Conservation (phyloP, 1,140 invertebrate species). For the Leptonema lineaticorne region DNA sequence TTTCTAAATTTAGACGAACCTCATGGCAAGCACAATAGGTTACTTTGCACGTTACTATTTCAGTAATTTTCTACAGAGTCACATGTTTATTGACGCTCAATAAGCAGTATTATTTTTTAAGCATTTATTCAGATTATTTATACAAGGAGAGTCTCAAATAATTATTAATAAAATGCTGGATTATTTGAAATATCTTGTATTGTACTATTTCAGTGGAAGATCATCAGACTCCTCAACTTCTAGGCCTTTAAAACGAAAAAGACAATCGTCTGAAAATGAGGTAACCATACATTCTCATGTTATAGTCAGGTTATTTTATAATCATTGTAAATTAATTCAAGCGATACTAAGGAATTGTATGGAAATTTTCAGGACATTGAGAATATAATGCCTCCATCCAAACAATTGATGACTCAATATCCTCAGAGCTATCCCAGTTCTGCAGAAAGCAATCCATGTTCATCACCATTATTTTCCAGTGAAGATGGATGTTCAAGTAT, state of each 20-base stretch:
- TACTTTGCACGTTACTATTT: neutral
- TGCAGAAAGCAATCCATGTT: neutral
- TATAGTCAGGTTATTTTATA: neutral
- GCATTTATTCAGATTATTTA: too few species aligned
- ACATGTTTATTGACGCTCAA: too few species aligned
- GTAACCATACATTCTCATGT: neutral
- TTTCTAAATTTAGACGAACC: conserved; percentile 10
- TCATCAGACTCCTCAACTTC: neutral
- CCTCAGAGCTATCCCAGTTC: neutral
- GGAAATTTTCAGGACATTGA: conserved; percentile 33
- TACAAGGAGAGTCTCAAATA: too few species aligned
- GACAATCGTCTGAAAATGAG: conserved; percentile 4
- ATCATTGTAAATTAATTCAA: neutral
- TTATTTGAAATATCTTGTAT: too few species aligned
- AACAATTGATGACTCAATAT: conserved; percentile 24
- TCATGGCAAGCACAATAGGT: conserved; percentile 3
- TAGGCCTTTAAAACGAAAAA: neutral
- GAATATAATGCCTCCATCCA: conserved; percentile 34
- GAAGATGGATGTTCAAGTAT: conserved; percentile 25
- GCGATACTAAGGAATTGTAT: neutral
- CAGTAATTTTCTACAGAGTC: too few species aligned
- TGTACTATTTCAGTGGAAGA: neutral
- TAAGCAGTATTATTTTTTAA: too few species aligned
- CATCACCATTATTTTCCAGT: neutral
- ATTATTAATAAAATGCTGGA: too few species aligned